These are phyloP conservation scores for Laodelphax striatellus DNA, from an alignment of 1,140 invertebrate species.

Conservation along the genomic window DNA sequence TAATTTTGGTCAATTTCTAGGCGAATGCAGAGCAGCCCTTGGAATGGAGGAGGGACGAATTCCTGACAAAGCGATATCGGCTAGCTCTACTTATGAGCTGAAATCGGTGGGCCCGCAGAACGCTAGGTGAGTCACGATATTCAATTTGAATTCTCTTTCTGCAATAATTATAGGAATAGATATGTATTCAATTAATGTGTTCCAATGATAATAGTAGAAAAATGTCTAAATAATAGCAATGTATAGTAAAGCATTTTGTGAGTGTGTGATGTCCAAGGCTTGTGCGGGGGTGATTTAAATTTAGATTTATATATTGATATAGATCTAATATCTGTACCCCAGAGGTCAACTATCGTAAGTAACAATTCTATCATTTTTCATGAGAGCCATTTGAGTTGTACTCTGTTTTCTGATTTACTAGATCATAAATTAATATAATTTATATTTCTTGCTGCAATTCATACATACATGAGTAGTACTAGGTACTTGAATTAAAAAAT, in stretches of 20 bases:
- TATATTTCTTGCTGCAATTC: background rate
- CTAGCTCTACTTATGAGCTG: constrained; percentile 79
- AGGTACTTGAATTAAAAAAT: background rate
- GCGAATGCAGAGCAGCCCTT: constrained; percentile 65
- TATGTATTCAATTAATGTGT: no score
- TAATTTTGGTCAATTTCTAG: constrained; percentile 23
- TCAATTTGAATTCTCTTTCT: no score
- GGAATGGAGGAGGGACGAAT: constrained; percentile 87
- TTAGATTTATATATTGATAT: no score
- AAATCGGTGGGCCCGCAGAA: constrained; percentile 85
- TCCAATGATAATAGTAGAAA: no score
- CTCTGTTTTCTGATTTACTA: background rate
- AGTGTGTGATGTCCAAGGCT: no score
- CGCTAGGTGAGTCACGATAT: constrained; percentile 54
- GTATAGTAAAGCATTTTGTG: no score
- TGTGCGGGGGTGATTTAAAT: no score
- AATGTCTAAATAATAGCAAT: no score
- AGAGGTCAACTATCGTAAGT: background rate
- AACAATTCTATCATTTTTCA: background rate
- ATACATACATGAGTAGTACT: background rate
- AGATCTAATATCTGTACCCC: background rate
- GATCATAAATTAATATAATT: background rate
- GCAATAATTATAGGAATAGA: no score
- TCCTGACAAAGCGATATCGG: constrained; percentile 70
- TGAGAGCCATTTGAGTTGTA: background rate